Conservation (phyloP, 2,113 vertebrate species). For the Scolopax mira region DNA sequence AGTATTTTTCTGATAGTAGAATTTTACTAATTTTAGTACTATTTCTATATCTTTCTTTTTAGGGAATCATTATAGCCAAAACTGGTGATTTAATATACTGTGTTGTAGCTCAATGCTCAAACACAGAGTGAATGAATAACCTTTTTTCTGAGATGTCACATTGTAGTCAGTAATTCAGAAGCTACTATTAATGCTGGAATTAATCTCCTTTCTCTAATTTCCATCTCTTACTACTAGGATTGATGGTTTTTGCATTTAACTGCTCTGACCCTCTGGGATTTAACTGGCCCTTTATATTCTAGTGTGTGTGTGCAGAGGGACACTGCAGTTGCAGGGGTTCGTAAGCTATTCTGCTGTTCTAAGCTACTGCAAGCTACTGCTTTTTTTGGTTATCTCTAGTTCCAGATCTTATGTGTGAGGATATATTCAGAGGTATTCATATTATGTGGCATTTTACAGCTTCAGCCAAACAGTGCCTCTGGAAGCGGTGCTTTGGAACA, state of each 20-base stretch:
- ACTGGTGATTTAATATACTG: not conserved
- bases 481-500: conserved; percentile 97
- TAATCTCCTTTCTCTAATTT: not conserved
- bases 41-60: not conserved
- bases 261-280: not conserved
- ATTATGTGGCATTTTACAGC: conserved; percentile 69
- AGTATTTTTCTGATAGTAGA: not conserved
- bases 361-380: not conserved
- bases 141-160: not conserved
- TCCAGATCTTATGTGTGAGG: not conserved
- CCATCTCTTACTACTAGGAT: not conserved
- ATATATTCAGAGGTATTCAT: not conserved
- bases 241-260: not conserved
- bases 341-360: not conserved
- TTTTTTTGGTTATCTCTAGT: not conserved
- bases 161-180: not conserved
- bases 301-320: not conserved
- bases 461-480: conserved; percentile 97
- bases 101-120: not conserved
- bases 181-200: not conserved
- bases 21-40: not conserved
- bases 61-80: not conserved
- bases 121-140: not conserved
- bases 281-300: not conserved
- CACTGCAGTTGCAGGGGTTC: not conserved